A percentile compares a stretch with the other conserved stretches of the same genome.
Evolutionary conservation across 2,888 invertebrate genomes (phyloP).

Genomic region (Cactoblastis cactorum): DNA sequence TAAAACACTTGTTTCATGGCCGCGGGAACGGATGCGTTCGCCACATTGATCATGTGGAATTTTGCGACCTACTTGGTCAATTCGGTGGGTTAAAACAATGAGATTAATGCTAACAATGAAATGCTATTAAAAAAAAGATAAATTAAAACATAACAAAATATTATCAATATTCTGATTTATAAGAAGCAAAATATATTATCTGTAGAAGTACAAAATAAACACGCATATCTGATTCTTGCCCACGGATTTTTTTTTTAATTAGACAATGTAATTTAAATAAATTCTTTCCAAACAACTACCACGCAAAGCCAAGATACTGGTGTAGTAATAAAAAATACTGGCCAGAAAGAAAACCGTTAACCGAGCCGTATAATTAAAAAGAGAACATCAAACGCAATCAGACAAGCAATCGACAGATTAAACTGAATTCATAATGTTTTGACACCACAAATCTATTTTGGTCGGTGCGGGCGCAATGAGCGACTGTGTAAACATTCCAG

Average conservation of each 20-base stretch:
- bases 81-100: too few relatives aligned
- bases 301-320: neutral
- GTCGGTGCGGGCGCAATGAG: conserved; percentile 52
- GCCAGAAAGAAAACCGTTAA: conserved; percentile 11
- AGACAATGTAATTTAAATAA: too few relatives aligned
- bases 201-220: too few relatives aligned
- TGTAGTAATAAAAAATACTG: conserved; percentile 3
- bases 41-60: neutral
- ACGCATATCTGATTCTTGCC: too few relatives aligned
- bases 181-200: too few relatives aligned
- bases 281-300: neutral
- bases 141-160: too few relatives aligned
- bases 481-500: conserved; percentile 72
- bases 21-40: neutral
- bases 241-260: too few relatives aligned
- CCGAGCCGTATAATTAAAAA: neutral
- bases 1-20: neutral
- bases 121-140: too few relatives aligned
- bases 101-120: too few relatives aligned
- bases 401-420: conserved; percentile 44
- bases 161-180: too few relatives aligned
- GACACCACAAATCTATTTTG: conserved; percentile 76
- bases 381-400: conserved; percentile 23
- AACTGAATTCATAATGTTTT: conserved; percentile 63
- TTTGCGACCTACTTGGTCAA: neutral